Conservation (phyloP, 2,113 vertebrate species). For the Heterotilapia buettikoferi region DNA sequence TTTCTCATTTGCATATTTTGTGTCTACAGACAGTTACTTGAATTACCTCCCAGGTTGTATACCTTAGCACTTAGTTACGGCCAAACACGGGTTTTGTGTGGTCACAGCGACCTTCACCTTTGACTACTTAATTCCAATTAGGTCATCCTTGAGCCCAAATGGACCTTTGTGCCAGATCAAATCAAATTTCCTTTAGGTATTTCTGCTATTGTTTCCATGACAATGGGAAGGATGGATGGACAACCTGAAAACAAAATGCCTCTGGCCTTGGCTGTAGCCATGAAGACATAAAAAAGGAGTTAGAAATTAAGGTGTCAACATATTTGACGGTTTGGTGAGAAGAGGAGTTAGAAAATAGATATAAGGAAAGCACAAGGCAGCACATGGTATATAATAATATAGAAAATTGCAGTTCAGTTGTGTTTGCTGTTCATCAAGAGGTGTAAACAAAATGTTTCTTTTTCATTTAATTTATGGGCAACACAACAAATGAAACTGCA, state of each 20-base stretch:
- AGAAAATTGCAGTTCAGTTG: background rate
- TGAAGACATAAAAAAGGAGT: background rate
- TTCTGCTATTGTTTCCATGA: background rate
- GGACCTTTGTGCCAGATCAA: background rate
- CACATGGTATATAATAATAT: accelerated
- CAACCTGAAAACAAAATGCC: background rate
- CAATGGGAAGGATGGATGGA: background rate
- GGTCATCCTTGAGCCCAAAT: background rate
- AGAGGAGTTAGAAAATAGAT: background rate
- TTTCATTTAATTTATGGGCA: background rate
- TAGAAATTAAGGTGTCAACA: background rate
- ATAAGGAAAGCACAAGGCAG: background rate
- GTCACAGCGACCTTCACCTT: background rate
- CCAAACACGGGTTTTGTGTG: background rate
- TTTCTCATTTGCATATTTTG: background rate
- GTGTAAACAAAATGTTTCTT: background rate
- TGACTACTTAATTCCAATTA: background rate
- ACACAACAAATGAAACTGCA: background rate
- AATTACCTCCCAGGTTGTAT: background rate
- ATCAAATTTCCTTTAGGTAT: background rate
- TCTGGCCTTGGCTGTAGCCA: background rate
- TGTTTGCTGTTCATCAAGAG: background rate
- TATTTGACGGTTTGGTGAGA: background rate
- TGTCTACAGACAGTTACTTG: background rate
- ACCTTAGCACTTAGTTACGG: background rate